Evolutionary conservation across 2,113 vertebrate species (phyloP), one percentile per base, ranked within the genome.

Genomic region (Gallinago paraguaiae): DNA sequence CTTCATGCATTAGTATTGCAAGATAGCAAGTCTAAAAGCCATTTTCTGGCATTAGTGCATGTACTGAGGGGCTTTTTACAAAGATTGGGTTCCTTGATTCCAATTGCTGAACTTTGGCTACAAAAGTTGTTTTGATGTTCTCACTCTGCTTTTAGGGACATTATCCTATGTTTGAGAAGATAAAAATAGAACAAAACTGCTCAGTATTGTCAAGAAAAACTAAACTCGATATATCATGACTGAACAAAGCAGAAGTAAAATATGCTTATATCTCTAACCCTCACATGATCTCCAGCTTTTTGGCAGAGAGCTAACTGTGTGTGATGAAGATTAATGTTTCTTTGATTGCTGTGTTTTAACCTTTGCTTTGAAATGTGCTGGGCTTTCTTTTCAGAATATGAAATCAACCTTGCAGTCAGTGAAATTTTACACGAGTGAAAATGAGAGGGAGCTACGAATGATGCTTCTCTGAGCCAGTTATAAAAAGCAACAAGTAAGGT

Each of bases 81-180:
- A 11, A 87, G 61, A 65, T 4, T 57, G 81, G 50, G 39, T 51
- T 83, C 75, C 75, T 77, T 86, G 67, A 48, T 57, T 92, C n/a
- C 79, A 31, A 1, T 54, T 64, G 12, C 50, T 86, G 82, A 95
- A 60, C 63, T 89, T 82, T 35, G 90, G 68, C 87, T 80, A 33
- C 82, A 83, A 11, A 68, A 75, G 37, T 45, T 92, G 53, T 96
- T 91, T 94, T 88, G 76, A 64, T 94, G 59, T 43, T 93, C 77
- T 86, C 72, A 28, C 51, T 92, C 43, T 27, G 53, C 69, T 96
- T 95, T 84, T 43, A 50, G 46, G 51, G 78, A 74, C 33, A 1
- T 64, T 84, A 85, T 93, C 51, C 17, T 59, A 4, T 74, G 35
- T 80, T 61, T 65, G 59, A 92, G 61, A 57, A 65, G 53, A 48